Evolutionary conservation across 64 coral and sea anemone genomes (phyloP).

Genomic region (Trachythela sp.): DNA sequence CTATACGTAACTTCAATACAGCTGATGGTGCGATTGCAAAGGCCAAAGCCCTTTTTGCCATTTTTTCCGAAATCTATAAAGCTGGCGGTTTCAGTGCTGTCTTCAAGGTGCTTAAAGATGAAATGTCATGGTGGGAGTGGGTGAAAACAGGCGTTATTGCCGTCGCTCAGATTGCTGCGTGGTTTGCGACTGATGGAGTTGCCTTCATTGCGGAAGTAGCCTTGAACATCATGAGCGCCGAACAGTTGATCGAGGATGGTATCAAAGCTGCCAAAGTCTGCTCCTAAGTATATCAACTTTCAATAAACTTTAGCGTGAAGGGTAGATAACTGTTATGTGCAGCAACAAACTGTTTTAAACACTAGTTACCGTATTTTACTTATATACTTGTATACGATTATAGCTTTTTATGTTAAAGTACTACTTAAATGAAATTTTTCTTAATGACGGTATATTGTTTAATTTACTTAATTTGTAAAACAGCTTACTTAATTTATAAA

Average conservation of each 20-base stretch:
- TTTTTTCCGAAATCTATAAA: background rate
- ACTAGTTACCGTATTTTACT: no score
- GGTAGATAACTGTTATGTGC: no score
- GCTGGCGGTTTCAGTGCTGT: constrained; percentile 22
- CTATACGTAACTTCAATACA: background rate
- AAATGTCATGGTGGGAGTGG: constrained; percentile 43
- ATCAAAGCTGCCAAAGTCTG: background rate
- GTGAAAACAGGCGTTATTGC: constrained; percentile 21
- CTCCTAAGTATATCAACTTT: background rate
- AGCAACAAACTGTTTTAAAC: no score
- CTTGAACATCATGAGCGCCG: constrained; percentile 34
- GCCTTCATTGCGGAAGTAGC: constrained; percentile 39
- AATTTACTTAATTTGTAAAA: no score
- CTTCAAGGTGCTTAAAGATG: constrained; percentile 24
- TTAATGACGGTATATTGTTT: no score
- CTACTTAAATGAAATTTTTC: no score
- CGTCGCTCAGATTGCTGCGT: constrained; percentile 23
- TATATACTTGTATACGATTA: no score
- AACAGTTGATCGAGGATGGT: constrained; percentile 12
- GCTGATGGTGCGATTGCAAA: constrained; percentile 1
- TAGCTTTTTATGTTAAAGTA: no score
- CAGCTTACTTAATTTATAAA: no score
- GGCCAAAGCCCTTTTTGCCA: constrained; percentile 27
- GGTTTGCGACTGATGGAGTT: constrained; percentile 32
- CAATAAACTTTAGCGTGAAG: no score